Evolutionary conservation across 2,888 invertebrate species (phyloP).

Genomic region (Spialia ferax): DNA sequence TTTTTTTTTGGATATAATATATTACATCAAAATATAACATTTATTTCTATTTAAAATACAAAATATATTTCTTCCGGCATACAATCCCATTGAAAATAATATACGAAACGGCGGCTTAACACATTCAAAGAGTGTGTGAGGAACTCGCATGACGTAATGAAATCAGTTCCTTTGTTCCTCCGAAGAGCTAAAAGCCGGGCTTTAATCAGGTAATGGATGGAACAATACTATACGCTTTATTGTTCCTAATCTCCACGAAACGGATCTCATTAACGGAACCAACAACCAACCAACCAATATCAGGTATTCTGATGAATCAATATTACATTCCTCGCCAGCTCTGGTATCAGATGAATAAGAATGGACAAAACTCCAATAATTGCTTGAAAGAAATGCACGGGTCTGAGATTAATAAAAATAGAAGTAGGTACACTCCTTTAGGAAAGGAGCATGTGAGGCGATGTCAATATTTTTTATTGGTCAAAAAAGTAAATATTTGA

Average conservation of each 20-base stretch:
- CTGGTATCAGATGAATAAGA: no score
- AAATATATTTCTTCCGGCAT: background rate
- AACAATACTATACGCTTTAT: slow-evolving; percentile 33
- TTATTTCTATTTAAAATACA: no score
- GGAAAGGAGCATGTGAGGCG: no score
- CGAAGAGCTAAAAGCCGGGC: slow-evolving; percentile 36
- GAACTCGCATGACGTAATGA: slow-evolving; percentile 27
- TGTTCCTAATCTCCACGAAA: slow-evolving; percentile 29
- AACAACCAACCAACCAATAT: slow-evolving; percentile 5
- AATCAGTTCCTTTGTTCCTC: slow-evolving; percentile 31
- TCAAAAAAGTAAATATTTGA: no score
- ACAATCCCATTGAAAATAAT: slow-evolving; percentile 15
- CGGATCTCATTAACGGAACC: slow-evolving; percentile 24
- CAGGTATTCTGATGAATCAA: background rate
- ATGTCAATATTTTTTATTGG: no score
- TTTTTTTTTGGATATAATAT: no score
- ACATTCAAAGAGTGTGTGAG: slow-evolving; percentile 19
- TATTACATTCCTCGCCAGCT: background rate
- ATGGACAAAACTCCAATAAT: no score
- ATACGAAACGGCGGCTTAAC: slow-evolving; percentile 6
- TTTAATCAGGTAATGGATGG: slow-evolving; percentile 40
- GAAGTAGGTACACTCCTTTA: no score
- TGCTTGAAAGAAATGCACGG: no score
- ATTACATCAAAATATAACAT: slow-evolving; percentile 30
- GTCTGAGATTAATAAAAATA: no score